Evolutionary conservation across 2,113 vertebrate genomes (phyloP).

Genomic region (Mastomys natalensis): DNA sequence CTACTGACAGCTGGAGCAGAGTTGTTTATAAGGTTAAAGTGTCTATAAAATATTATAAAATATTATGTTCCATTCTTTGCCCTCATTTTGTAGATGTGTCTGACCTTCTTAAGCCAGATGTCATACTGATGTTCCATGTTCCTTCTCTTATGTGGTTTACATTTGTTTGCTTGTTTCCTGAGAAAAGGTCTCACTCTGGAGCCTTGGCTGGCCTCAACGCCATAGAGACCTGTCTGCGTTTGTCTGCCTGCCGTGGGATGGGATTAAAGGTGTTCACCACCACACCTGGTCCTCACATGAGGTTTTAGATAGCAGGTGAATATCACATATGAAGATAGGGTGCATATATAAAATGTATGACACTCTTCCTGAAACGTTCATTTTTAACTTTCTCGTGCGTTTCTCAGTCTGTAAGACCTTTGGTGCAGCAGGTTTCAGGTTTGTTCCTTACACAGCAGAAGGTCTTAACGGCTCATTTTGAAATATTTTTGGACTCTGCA

Average conservation of each 20-base stretch:
- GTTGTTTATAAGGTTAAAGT: slow-evolving; percentile 29
- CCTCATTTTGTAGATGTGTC: neutral
- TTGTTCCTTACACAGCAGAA: slow-evolving; percentile 46
- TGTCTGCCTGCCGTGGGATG: neutral
- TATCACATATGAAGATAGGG: neutral
- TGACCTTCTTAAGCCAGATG: neutral
- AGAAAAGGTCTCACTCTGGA: neutral
- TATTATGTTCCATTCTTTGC: neutral
- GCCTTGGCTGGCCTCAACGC: neutral
- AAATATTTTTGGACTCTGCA: slow-evolving; percentile 28
- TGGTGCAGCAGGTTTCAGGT: neutral
- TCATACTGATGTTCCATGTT: neutral
- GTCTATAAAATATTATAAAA: neutral
- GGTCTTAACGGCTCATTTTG: slow-evolving; percentile 34
- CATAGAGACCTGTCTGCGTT: neutral
- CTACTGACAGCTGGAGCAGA: neutral
- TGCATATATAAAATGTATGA: neutral
- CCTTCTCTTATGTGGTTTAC: neutral
- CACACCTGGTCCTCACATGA: neutral
- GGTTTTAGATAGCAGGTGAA: neutral
- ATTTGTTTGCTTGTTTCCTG: neutral
- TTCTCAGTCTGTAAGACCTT: slow-evolving; percentile 22
- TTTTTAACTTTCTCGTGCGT: neutral
- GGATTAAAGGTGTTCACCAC: neutral
- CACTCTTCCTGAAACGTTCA: neutral